Conservation (phyloP, 2,888 invertebrate species). For the Drosophila lutescens region DNA sequence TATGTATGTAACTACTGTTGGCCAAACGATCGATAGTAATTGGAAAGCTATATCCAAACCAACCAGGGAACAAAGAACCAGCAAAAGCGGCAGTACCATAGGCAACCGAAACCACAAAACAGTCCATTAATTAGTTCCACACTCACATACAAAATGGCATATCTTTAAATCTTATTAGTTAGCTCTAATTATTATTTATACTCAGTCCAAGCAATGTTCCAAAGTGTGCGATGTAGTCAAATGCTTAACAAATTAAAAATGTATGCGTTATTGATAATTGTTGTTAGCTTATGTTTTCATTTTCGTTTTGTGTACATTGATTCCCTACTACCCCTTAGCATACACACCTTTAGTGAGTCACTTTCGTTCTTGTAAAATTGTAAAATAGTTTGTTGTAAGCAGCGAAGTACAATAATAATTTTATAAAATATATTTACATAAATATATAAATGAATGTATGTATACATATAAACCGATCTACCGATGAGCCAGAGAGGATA, state of each 20-base stretch:
- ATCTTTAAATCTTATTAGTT: constrained; percentile 66
- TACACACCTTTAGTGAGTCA: constrained; percentile 47
- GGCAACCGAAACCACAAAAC: constrained; percentile 41
- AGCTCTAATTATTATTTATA: constrained; percentile 65
- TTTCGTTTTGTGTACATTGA: constrained; percentile 53
- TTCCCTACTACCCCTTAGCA: constrained; percentile 59
- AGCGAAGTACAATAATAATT: constrained; percentile 77
- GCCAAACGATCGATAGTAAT: constrained; percentile 51
- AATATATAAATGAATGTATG: constrained; percentile 18
- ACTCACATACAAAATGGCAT: constrained; percentile 51
- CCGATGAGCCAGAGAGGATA: constrained; percentile 56
- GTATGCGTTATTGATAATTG: constrained; percentile 37
- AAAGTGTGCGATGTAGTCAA: constrained; percentile 47
- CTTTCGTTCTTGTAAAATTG: constrained; percentile 71
- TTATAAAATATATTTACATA: constrained; percentile 57
- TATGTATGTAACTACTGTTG: constrained; percentile 36
- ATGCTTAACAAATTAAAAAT: constrained; percentile 42
- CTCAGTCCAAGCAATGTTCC: constrained; percentile 51
- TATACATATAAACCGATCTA: constrained; percentile 35
- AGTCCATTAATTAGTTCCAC: constrained; percentile 51
- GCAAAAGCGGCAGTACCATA: constrained; percentile 28
- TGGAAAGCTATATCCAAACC: constrained; percentile 46
- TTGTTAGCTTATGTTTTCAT: constrained; percentile 43
- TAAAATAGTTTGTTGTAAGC: constrained; percentile 79
- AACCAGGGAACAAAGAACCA: constrained; percentile 64